Conservation (phyloP, 2,113 vertebrate genomes). For the Lepus timidus region DNA sequence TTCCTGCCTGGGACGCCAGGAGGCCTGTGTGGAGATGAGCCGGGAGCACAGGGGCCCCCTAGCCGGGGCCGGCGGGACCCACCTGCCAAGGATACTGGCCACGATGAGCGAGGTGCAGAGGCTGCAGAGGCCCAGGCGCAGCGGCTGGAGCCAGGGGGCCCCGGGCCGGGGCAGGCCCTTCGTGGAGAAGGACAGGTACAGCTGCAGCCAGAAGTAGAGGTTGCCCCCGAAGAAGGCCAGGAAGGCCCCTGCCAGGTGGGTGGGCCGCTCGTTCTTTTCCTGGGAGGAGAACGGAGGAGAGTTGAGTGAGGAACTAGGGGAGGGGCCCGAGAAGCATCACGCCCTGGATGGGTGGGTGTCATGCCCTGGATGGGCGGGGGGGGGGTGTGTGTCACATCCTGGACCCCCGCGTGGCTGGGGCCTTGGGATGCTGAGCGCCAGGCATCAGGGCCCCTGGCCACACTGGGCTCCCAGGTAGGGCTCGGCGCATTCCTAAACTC, state of each 20-base stretch:
- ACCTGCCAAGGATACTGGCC: constrained; percentile 90
- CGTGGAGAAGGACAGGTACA: constrained; percentile 83
- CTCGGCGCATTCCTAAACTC: too few species aligned
- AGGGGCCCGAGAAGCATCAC: not conserved
- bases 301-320: not conserved
- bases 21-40: too few species aligned
- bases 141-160: constrained; percentile 80
- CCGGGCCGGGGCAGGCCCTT: constrained; percentile 81
- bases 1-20: too few species aligned
- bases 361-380: too few species aligned
- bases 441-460: too few species aligned
- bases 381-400: too few species aligned
- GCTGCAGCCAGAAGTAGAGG: constrained; percentile 92
- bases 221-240: constrained; percentile 88
- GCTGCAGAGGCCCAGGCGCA: constrained; percentile 83
- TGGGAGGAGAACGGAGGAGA: constrained; percentile 59
- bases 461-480: too few species aligned
- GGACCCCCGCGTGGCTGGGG: too few species aligned
- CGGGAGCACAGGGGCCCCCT: too few species aligned
- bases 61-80: not conserved
- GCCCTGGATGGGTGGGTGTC: too few species aligned
- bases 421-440: too few species aligned
- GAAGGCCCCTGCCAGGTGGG: constrained; percentile 88
- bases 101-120: constrained; percentile 81
- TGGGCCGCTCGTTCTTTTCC: constrained; percentile 83